Percentiles rank a stretch among this genome's conserved stretches.
Conservation (phyloP, 2,113 vertebrate genomes). For the Trachemys scripta region DNA sequence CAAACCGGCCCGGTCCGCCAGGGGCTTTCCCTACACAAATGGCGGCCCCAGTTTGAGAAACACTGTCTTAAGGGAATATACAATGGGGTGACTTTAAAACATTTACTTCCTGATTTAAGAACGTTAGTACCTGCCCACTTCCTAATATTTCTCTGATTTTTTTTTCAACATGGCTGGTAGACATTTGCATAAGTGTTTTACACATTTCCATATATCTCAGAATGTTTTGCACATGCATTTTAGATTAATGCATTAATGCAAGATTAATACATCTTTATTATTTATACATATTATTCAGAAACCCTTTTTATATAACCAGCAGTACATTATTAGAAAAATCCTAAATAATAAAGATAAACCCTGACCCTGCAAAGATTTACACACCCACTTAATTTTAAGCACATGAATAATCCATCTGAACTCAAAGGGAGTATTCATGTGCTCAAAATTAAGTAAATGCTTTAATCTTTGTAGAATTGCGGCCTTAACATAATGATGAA, state of each 20-base stretch:
- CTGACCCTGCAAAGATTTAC: not conserved
- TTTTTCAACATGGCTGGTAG: not conserved
- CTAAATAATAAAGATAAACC: not conserved
- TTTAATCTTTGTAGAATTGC: not conserved
- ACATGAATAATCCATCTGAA: not conserved
- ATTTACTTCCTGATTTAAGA: accelerated
- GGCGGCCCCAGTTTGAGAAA: too few relatives aligned
- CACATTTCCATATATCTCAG: not conserved
- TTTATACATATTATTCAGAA: not conserved
- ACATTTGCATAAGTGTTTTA: not conserved
- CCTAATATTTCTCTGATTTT: not conserved
- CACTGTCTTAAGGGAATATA: not conserved
- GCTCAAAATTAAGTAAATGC: not conserved
- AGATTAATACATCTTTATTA: not conserved
- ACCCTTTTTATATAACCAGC: not conserved
- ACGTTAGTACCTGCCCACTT: not conserved
- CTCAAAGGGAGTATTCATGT: not conserved
- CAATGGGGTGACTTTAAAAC: not conserved
- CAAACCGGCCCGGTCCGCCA: too few relatives aligned
- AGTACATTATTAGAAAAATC: not conserved
- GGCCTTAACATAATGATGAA: not conserved
- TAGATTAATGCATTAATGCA: not conserved
- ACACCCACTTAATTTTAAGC: not conserved
- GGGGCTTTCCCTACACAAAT: too few relatives aligned
- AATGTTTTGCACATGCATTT: not conserved